A percentile compares a stretch with the other conserved stretches of the same genome.
Evolutionary conservation across 2,888 invertebrate species (phyloP).

Genomic region (Amorpha juglandis): DNA sequence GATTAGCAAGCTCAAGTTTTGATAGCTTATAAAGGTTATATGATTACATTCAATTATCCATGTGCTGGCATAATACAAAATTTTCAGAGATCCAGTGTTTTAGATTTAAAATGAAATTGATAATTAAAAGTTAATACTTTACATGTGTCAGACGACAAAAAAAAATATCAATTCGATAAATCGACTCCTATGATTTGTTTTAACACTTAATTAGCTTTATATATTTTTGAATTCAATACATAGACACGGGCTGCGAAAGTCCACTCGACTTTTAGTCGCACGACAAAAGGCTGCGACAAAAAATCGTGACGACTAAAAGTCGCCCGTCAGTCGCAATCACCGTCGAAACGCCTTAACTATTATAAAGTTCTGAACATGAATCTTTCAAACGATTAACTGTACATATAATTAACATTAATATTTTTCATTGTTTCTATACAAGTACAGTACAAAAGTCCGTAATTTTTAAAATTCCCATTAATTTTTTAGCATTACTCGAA

Average conservation of each 20-base stretch:
- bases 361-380: constrained; percentile 28
- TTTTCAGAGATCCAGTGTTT: neutral
- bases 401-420: constrained; percentile 24
- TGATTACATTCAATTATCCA: neutral
- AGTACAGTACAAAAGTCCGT: constrained; percentile 24
- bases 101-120: neutral
- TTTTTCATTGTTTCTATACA: constrained; percentile 20
- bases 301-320: neutral
- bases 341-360: constrained; percentile 21
- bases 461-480: constrained; percentile 11
- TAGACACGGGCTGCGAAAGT: neutral
- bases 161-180: constrained; percentile 8
- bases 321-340: neutral
- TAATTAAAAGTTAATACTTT: neutral
- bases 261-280: constrained; percentile 9
- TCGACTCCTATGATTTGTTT: constrained; percentile 21
- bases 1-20: no score
- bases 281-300: neutral
- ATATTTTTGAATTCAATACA: constrained; percentile 23
- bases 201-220: constrained; percentile 22
- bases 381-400: constrained; percentile 26
- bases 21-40: neutral
- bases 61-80: no score
- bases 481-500: constrained; percentile 9
- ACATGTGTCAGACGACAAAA: constrained; percentile 28